A percentile compares a stretch with the other conserved stretches of the same genome.
These are phyloP conservation scores for Drosophila rellima DNA, from an alignment of 2,888 invertebrate species.

Conservation along the genomic window DNA sequence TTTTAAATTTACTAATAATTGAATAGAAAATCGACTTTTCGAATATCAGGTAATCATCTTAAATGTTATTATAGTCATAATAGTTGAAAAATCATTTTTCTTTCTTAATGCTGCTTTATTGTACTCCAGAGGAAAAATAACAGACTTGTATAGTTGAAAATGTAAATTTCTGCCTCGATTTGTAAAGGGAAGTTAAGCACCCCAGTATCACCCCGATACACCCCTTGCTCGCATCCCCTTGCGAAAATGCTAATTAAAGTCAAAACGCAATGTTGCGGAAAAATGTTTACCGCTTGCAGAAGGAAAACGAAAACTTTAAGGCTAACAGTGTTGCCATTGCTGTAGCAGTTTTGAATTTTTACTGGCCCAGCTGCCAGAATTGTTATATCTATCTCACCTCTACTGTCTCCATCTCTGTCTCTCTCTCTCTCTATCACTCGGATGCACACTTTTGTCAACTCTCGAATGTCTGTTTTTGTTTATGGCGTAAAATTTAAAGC, in stretches of 20 bases:
- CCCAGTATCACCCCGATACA: neutral
- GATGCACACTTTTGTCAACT: conserved; percentile 27
- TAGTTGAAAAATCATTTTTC: conserved; percentile 2
- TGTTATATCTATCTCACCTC: conserved; percentile 10
- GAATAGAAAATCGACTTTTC: conserved; percentile 1
- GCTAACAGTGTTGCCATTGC: conserved; percentile 33
- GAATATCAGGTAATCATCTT: neutral
- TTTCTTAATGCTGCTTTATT: neutral
- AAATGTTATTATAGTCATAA: conserved; percentile 1
- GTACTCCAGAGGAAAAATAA: neutral
- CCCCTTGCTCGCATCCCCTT: neutral
- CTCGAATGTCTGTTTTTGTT: conserved; percentile 41
- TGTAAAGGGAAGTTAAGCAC: neutral
- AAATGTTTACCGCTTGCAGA: conserved; percentile 67
- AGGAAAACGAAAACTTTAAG: conserved; percentile 60
- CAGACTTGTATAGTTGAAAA: conserved; percentile 4
- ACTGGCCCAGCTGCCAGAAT: conserved; percentile 37
- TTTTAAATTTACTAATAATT: conserved; percentile 26
- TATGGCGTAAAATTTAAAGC: conserved; percentile 66
- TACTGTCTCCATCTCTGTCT: neutral
- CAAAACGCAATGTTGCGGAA: conserved; percentile 78
- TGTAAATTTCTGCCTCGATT: conserved; percentile 13
- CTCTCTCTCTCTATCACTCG: neutral
- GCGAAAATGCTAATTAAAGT: conserved; percentile 70
- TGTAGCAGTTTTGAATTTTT: conserved; percentile 40